Base-by-base conservation (phyloP, 2,888 invertebrate species). In the Acanthococcus lagerstroemiae region DNA sequence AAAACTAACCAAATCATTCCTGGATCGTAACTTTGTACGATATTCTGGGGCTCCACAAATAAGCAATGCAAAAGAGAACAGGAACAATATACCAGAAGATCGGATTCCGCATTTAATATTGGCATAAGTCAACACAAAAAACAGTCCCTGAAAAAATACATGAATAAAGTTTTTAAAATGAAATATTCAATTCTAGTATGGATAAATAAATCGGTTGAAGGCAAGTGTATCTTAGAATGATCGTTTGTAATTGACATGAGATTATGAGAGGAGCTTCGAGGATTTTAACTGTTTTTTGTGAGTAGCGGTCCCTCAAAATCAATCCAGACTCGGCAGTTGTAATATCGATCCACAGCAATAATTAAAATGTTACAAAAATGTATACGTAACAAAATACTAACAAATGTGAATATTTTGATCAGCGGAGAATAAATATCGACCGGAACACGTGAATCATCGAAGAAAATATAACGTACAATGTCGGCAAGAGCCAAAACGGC, bases 51-150 rank as follows among this genome's bases (percentile, higher is more conserved):
- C 78, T 1, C 89, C 89, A 52, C 84, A 85, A 26, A 94, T 25
- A 0, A 82, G 79, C 65, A 90, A 76, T 0, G 93, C 74, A 21
- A 94, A 79, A 95, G 95, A 96, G 78, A 95, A 95, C 70, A 93
- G 77, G 77, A 94, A 95, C 67, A 93, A 79, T 60, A 90, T 81
- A 4, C 95, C 96, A 3, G 96, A 95, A 15, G 94, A 88, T 73
- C 89, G 83, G 73, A 92, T 82, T 19, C 96, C 96, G 78, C 84
- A 83, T 75, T 85, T 86, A 72, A 63, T 25, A 24, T 48, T 26
- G 4, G 26, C 55, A 44, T 27, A 55, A 3, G 60, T 60, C 9
- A 67, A 15, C 9, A n/a, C 50, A 63, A 54, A 55, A 65, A 60
- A 67, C 65, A 66, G 22, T n/a, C n/a, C n/a, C n/a, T n/a, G n/a